Evolutionary conservation across 2,797 vertebrate species (phyloP), one percentile per base, ranked within the genome.

Genomic region (Odontamblyopus lacepedii): DNA sequence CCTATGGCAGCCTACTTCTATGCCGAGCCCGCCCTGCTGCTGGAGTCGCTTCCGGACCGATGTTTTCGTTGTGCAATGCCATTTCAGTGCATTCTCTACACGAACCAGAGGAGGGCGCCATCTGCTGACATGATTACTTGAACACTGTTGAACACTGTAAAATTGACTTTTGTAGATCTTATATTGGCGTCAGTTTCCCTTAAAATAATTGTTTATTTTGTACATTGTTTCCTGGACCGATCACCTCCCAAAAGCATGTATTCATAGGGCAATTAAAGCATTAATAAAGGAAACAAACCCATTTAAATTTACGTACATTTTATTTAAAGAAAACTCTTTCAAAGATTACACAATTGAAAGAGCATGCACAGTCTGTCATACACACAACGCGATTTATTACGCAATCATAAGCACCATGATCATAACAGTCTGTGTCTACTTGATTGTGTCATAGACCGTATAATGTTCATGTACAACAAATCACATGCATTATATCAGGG

Each of bases 81-180:
- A 77, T 81, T 59, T 30, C 76, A 76, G 61, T 72, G 71, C 62
- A 76, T 81, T 89, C 83, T 73, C 85, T 44, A 26, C 55, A 48
- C 68, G 67, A 78, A 53, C 92, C 92, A 85, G 85, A 86, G 72
- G 92, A 84, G 92, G 92, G 92, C 86, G 92, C 90, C 90, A 92
- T 67, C 72, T 69, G 59, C 77, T 75, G 70, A 87, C 87, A 87
- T 70, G 79, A 73, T 63, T 82, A 82, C 87, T 89, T 89, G 90
- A 88, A 84, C 81, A 89, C 85, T 82, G 83, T 81, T 74, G 80
- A 87, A 86, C 84, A 89, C 87, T 81, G 81, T 89, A 76, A 53
- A 56, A 56, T 18, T 23, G 23, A 12, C 53, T 23, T 19, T n/a
- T 55, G 19, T 7, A 55, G 18, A 8, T 55, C 18, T 23, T 23